Evolutionary conservation across 2,888 invertebrate genomes (phyloP), one percentile per base, ranked within the genome.

Genomic region (Morinoia aosen): DNA sequence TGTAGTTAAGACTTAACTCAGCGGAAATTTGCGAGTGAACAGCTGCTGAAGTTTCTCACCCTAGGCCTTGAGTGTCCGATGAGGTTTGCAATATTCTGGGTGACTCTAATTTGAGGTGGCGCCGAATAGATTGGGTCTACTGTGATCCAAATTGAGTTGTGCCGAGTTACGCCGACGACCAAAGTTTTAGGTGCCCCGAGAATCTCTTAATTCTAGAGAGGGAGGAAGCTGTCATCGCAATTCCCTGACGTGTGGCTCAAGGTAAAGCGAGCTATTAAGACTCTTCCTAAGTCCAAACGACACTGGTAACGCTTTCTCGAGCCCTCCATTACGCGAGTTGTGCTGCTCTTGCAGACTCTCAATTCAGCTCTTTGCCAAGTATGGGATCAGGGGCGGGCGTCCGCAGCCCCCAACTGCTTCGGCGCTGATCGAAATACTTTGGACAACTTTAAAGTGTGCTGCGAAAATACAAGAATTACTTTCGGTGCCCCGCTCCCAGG

Each of bases 281-380:
- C 93, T 93, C 93, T 93, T 93, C 93, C 57, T 93, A 93, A 93
- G 93, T 93, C 93, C 93, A 93, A 93, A 93, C 93, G 93, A 93
- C 93, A 93, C 93, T 58, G 93, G 93, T 93, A 93, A 93, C 93
- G 93, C 93, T 93, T 93, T 93, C 93, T 93, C 93, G n/a, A 93
- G 93, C 93, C 93, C 93, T 93, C 93, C 39, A 93, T 93, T 93
- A 93, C 93, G 57, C 33, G 93, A 93, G 93, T 93, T 93, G 56
- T 33, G 93, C 93, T 93, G 56, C 93, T 48, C 93, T 93, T 57
- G 48, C n/a, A 57, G 56, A 56, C 93, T 93, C 93, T 93, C 93
- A 93, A 93, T 93, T 93, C 93, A 93, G 57, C 57, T n/a, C 93
- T 33, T 90, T 33, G 48, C 56, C 56, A 93, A 93, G 57, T 93